Conservation (phyloP, 2,888 invertebrate species). For the Galeopsomyia nigrocyanea region DNA sequence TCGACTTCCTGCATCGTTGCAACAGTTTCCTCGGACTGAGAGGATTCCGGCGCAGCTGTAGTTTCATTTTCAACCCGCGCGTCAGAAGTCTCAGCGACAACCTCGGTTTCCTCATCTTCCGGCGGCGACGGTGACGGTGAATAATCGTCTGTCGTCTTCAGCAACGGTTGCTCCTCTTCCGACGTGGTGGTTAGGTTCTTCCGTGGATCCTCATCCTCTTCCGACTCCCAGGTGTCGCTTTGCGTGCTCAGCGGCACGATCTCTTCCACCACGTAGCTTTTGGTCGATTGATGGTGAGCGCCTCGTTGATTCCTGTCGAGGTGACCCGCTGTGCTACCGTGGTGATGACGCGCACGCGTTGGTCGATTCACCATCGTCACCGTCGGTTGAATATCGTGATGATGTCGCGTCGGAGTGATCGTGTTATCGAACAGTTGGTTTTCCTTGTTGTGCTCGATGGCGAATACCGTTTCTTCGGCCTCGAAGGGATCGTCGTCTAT, state of each 20-base stretch:
- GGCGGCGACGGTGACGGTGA: not conserved
- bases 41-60: not conserved
- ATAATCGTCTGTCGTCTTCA: conserved; percentile 31
- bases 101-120: conserved; percentile 1
- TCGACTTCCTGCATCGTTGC: not conserved
- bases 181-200: not conserved
- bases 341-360: conserved; percentile 31
- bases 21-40: not conserved
- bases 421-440: not conserved
- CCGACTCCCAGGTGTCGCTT: conserved; percentile 27
- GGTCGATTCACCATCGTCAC: conserved; percentile 40
- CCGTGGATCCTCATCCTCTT: conserved; percentile 43
- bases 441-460: conserved; percentile 54
- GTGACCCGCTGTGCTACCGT: conserved; percentile 36
- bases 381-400: conserved; percentile 8
- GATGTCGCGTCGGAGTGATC: not conserved
- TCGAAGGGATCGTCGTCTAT: conserved; percentile 65
- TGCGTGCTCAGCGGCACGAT: conserved; percentile 31
- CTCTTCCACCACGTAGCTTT: conserved; percentile 38
- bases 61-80: conserved; percentile 1
- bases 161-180: not conserved
- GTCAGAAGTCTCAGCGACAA: not conserved
- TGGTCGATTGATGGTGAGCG: conserved; percentile 31
- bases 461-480: conserved; percentile 59
- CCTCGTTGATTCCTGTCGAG: conserved; percentile 50